Conservation (phyloP, 2,113 vertebrate genomes). For the Enhydra lutris region DNA sequence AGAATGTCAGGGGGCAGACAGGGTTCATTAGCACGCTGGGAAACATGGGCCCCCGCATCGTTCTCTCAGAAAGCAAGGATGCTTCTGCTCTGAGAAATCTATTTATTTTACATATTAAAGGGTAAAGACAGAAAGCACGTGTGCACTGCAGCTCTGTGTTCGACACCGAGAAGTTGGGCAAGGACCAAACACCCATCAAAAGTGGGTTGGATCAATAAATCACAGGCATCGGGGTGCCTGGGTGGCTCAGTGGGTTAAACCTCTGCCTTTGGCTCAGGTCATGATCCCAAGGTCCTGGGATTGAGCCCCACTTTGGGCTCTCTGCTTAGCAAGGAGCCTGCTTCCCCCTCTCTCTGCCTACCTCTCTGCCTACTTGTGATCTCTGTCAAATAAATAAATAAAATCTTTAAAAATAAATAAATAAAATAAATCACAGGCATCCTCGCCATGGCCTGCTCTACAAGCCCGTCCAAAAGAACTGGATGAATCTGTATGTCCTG, state of each 20-base stretch:
- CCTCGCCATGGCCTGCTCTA: rapidly evolving
- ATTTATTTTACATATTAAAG: rapidly evolving
- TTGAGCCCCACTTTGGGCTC: too few species aligned
- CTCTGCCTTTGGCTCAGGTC: too few species aligned
- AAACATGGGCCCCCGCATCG: rapidly evolving
- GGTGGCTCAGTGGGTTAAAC: too few species aligned
- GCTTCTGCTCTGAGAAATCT: neutral
- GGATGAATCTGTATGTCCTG: rapidly evolving
- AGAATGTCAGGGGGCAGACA: neutral
- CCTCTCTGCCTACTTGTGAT: too few species aligned
- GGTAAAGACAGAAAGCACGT: neutral
- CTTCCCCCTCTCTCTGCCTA: too few species aligned
- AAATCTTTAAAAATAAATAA: neutral
- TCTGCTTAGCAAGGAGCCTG: too few species aligned
- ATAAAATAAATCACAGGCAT: neutral
- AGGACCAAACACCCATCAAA: neutral
- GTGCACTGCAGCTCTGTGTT: rapidly evolving
- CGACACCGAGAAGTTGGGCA: rapidly evolving
- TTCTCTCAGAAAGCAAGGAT: neutral
- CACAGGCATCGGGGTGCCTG: rapidly evolving
- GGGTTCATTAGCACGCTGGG: rapidly evolving
- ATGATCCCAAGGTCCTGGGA: too few species aligned
- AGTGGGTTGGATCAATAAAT: neutral
- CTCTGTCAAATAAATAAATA: too few species aligned
- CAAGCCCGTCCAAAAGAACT: neutral